These are phyloP conservation scores for Rhabdornis inornatus DNA, from an alignment of 2,113 vertebrate species.

Conservation along the genomic window DNA sequence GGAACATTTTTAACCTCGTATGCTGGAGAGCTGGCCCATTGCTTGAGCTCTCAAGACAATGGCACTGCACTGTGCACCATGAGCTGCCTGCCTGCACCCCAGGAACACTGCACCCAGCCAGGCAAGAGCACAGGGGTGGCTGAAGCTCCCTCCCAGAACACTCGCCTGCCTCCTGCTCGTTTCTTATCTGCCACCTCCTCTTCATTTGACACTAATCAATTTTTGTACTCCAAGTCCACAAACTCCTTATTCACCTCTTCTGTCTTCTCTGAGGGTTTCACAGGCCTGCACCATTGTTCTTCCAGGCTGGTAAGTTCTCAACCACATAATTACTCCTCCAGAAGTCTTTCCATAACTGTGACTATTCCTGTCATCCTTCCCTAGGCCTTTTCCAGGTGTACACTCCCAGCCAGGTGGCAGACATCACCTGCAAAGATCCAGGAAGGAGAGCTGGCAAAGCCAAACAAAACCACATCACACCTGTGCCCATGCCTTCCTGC, in stretches of 20 bases:
- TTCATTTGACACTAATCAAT: background rate
- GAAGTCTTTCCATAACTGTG: background rate
- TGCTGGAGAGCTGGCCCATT: background rate
- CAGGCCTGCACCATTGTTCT: background rate
- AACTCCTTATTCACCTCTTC: background rate
- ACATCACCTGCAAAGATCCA: background rate
- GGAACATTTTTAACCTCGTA: background rate
- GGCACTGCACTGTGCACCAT: rapidly evolving
- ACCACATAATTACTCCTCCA: background rate
- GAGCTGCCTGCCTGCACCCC: background rate
- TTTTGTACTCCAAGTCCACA: background rate
- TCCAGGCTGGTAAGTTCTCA: background rate
- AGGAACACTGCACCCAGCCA: background rate
- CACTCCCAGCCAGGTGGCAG: background rate
- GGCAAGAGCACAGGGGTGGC: background rate
- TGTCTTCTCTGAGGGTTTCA: background rate
- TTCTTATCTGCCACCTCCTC: background rate
- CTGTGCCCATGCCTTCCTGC: too few relatives aligned
- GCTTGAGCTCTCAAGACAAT: background rate
- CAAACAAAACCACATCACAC: background rate
- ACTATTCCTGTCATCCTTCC: background rate
- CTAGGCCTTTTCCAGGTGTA: background rate
- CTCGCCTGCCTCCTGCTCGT: background rate
- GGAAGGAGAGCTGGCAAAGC: background rate
- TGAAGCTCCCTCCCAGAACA: background rate